phyloP scores from a whole-genome alignment of 23 tunicate species.

The Halocynthia aurantium region DNA sequence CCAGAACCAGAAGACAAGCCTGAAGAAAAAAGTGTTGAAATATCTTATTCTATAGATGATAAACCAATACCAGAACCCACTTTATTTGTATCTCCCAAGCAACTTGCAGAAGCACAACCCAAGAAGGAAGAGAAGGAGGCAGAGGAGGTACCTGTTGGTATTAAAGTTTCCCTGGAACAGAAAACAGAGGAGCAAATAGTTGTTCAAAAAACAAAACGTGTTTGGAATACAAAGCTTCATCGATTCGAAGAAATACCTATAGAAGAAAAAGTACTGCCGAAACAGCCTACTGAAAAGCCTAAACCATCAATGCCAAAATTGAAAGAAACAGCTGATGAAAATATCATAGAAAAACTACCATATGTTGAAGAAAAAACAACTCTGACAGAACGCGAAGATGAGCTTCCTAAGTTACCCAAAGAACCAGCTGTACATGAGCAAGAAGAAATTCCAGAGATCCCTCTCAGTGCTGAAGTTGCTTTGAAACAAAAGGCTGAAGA shows the following conservation, averaged over 20 bases:
- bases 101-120: too few relatives aligned
- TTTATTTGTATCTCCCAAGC: background rate
- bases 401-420: background rate
- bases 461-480: too few relatives aligned
- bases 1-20: too few relatives aligned
- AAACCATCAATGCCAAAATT: too few relatives aligned
- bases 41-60: background rate
- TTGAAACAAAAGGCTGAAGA: too few relatives aligned
- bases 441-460: too few relatives aligned
- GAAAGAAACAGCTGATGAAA: too few relatives aligned
- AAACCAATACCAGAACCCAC: background rate
- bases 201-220: slow-evolving; percentile 22
- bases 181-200: background rate
- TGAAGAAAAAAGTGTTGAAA: too few relatives aligned
- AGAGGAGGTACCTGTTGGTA: background rate
- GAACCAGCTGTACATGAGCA: too few relatives aligned
- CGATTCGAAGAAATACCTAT: slow-evolving; percentile 51
- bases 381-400: background rate
- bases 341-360: too few relatives aligned
- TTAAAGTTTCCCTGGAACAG: slow-evolving; percentile 7
- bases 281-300: background rate
- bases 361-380: too few relatives aligned
- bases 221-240: slow-evolving; percentile 65
- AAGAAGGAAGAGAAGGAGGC: slow-evolving; percentile 4
- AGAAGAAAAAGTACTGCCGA: slow-evolving; percentile 10